These are phyloP conservation scores for Lepidostoma basale DNA, from an alignment of 1,140 invertebrate genomes.

Conservation along the genomic window DNA sequence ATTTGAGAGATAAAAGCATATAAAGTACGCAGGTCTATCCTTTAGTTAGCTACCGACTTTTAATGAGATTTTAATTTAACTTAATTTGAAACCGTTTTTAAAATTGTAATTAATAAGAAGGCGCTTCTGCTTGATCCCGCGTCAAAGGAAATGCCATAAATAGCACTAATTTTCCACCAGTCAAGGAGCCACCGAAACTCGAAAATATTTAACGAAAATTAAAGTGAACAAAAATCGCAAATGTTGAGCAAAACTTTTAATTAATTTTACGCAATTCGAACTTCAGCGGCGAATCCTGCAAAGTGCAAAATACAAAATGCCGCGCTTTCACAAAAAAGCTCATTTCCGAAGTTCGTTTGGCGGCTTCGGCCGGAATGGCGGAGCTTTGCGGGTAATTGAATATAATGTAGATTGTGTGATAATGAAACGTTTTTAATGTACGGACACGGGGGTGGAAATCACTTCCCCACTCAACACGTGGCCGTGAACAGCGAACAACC, in stretches of 20 bases:
- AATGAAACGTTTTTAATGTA: constrained; percentile 27
- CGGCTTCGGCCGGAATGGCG: not conserved
- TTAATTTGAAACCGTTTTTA: not conserved
- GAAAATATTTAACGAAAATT: constrained; percentile 4
- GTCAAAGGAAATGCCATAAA: not conserved
- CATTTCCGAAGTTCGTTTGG: constrained; percentile 16
- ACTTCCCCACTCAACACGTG: constrained; percentile 38
- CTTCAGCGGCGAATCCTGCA: constrained; percentile 9
- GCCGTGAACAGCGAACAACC: not conserved
- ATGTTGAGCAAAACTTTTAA: constrained; percentile 16
- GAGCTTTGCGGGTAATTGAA: constrained; percentile 16
- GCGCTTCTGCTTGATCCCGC: no score
- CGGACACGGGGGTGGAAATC: constrained; percentile 35
- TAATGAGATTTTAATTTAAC: not conserved
- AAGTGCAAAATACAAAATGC: constrained; percentile 22
- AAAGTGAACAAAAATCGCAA: constrained; percentile 18
- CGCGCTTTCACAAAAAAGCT: constrained; percentile 9
- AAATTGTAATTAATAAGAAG: not conserved
- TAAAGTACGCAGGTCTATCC: no score
- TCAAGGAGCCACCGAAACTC: not conserved
- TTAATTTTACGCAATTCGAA: constrained; percentile 24
- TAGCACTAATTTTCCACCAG: no score
- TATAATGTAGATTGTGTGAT: constrained; percentile 34
- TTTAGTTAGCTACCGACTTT: no score
- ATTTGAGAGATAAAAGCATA: no score